Percentiles rank a stretch among this genome's conserved stretches.
These are phyloP conservation scores for Paracentrotus lividus DNA, from an alignment of 53 echinoderm and acorn worm species.

Conservation along the genomic window DNA sequence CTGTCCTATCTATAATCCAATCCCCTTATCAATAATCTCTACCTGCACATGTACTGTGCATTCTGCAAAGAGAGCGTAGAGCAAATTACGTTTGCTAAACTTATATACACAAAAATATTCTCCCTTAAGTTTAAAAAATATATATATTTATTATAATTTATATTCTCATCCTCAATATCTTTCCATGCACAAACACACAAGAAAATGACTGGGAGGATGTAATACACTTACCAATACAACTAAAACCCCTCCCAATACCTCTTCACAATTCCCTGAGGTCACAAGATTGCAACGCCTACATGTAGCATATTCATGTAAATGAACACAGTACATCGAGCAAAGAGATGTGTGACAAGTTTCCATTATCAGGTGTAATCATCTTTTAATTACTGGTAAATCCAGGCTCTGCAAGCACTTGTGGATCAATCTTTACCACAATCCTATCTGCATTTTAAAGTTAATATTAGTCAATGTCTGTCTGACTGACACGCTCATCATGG, in stretches of 20 bases:
- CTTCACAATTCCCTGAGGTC: background rate
- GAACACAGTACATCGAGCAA: background rate
- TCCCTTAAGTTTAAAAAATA: background rate
- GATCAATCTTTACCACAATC: constrained; percentile 38
- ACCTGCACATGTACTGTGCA: background rate
- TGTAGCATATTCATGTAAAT: constrained; percentile 10
- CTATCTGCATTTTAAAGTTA: constrained; percentile 43
- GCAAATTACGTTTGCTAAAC: background rate
- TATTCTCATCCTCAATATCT: background rate
- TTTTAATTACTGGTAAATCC: constrained; percentile 49
- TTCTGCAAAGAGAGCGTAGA: background rate
- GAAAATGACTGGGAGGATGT: background rate
- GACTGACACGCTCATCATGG: constrained; percentile 39
- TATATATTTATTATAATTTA: background rate
- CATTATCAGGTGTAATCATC: constrained; percentile 33
- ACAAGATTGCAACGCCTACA: constrained; percentile 33
- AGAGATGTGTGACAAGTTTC: constrained; percentile 16
- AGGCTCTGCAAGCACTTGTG: background rate
- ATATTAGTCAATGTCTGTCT: constrained; percentile 61
- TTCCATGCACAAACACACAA: background rate
- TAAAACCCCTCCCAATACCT: background rate
- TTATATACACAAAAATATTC: background rate
- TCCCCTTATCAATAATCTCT: background rate
- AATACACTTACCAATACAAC: constrained; percentile 33
- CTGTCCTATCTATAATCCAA: too few relatives aligned